A percentile compares a stretch with the other conserved stretches of the same genome.
phyloP scores from a whole-genome alignment of 1,140 invertebrate species.

The Mycetomoellerius zeteki region DNA sequence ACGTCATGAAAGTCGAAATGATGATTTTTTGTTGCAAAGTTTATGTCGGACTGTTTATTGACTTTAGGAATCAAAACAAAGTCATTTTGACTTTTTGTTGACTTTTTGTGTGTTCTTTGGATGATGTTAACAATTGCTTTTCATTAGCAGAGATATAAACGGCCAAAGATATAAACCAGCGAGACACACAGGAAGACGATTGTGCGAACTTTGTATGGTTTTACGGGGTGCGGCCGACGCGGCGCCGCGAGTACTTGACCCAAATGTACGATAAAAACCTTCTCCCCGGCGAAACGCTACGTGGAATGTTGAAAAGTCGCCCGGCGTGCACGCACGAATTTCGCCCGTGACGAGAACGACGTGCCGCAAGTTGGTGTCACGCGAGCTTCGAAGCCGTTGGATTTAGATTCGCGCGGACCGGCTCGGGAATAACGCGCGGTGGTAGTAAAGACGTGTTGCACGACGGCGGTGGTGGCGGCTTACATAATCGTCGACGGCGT shows the following conservation, averaged over 20 bases:
- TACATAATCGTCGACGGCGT: constrained; percentile 19
- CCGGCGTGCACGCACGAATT: constrained; percentile 35
- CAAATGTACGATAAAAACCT: constrained; percentile 40
- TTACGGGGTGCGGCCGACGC: constrained; percentile 39
- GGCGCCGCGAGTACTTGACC: constrained; percentile 35
- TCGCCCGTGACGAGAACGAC: constrained; percentile 11
- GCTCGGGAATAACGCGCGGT: constrained; percentile 28
- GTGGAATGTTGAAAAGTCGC: constrained; percentile 19
- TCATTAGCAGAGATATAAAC: constrained; percentile 28
- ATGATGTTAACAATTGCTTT: constrained; percentile 31
- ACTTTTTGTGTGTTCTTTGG: too few relatives aligned
- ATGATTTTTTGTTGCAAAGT: too few relatives aligned
- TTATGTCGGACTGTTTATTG: too few relatives aligned
- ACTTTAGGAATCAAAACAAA: too few relatives aligned
- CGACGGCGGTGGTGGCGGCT: not conserved
- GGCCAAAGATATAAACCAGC: not conserved
- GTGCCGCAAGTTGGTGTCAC: constrained; percentile 29
- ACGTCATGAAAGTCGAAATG: too few relatives aligned
- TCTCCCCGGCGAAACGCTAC: not conserved
- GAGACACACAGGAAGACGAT: constrained; percentile 25
- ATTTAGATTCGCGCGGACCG: constrained; percentile 41
- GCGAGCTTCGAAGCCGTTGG: constrained; percentile 33
- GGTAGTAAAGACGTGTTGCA: constrained; percentile 39
- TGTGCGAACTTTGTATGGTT: constrained; percentile 15
- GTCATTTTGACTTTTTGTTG: too few relatives aligned